Conservation (phyloP, 2,797 vertebrate species). For the Myotis daubentonii region DNA sequence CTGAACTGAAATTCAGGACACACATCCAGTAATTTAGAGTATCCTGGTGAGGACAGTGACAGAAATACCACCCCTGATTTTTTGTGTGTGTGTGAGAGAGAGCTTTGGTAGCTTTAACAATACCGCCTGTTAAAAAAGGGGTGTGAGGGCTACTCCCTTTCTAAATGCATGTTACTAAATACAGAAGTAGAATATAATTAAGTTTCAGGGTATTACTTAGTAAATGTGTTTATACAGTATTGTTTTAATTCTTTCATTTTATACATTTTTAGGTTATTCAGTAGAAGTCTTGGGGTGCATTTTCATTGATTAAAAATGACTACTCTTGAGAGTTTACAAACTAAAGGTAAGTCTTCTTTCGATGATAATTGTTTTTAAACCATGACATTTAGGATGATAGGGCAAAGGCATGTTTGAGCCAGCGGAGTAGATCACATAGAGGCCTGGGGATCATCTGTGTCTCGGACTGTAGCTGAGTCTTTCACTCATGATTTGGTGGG, state of each 20-base stretch:
- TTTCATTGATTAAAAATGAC: constrained; percentile 73
- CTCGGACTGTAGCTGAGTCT: background rate
- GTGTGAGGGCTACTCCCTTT: background rate
- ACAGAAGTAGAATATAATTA: background rate
- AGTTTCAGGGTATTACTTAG: background rate
- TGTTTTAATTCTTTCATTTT: constrained; percentile 39
- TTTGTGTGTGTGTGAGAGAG: background rate
- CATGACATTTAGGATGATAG: background rate
- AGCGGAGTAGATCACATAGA: background rate
- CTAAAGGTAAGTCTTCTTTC: constrained; percentile 77
- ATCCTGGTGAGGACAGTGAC: background rate
- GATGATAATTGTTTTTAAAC: constrained; percentile 23
- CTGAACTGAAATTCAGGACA: background rate
- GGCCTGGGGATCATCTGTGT: background rate
- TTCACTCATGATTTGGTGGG: constrained; percentile 16
- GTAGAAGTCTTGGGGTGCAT: constrained; percentile 13
- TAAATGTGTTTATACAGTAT: background rate
- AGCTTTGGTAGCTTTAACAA: background rate
- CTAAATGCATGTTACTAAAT: background rate
- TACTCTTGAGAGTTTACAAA: constrained; percentile 68
- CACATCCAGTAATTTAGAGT: background rate
- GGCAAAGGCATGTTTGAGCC: background rate
- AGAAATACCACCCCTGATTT: background rate
- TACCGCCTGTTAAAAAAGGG: background rate
- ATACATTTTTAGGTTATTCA: constrained; percentile 66